Evolutionary conservation across 2,113 vertebrate genomes (phyloP).

Genomic region (Callipepla californica): DNA sequence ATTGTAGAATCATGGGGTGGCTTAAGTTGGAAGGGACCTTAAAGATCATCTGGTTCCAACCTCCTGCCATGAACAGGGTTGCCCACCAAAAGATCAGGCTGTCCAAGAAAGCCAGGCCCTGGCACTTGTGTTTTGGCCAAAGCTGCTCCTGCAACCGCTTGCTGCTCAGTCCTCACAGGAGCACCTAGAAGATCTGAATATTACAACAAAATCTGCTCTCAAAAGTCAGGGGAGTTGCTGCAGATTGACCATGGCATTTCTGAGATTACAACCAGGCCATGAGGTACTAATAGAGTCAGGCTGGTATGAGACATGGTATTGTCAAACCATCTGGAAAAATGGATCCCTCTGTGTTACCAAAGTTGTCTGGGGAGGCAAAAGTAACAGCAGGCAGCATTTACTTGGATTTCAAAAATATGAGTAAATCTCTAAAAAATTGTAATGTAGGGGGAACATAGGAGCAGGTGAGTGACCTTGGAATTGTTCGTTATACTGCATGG

Average conservation of each 20-base stretch:
- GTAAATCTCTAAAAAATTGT: background rate
- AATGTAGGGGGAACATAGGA: background rate
- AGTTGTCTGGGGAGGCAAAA: background rate
- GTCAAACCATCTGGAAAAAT: background rate
- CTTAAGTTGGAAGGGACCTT: too few relatives aligned
- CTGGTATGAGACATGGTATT: background rate
- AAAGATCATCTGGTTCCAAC: too few relatives aligned
- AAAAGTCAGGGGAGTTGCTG: background rate
- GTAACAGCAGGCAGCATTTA: background rate
- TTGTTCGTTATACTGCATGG: background rate
- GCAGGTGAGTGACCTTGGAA: background rate
- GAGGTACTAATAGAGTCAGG: background rate
- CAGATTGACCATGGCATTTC: background rate
- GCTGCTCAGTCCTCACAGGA: background rate
- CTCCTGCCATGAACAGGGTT: too few relatives aligned
- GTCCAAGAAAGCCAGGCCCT: background rate
- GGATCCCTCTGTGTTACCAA: background rate
- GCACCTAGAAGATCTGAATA: background rate
- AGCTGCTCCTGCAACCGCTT: rapidly evolving
- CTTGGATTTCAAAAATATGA: background rate
- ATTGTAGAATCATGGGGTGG: too few relatives aligned
- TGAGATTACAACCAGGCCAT: background rate
- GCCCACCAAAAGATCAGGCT: too few relatives aligned
- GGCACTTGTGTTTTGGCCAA: background rate
- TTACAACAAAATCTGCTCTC: background rate